Evolutionary conservation across 2,797 vertebrate species (phyloP).

Genomic region (Sebastes nivosus): DNA sequence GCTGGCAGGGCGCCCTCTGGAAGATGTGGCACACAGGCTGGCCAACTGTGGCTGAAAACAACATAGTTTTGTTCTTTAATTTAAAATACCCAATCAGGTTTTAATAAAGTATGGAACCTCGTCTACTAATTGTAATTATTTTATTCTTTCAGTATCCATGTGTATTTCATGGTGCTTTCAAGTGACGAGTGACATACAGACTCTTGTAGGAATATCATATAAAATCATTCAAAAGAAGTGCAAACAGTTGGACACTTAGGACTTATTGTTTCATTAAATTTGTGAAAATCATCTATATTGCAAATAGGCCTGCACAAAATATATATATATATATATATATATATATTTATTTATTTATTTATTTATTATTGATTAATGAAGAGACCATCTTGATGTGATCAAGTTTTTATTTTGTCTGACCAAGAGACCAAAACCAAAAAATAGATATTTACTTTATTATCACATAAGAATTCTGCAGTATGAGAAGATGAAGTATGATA

Average conservation of each 20-base stretch:
- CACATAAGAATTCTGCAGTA: not conserved
- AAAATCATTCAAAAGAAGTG: not conserved
- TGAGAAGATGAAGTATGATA: too few relatives aligned
- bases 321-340: too few relatives aligned
- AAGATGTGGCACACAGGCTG: conserved; percentile 76
- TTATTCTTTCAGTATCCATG: conserved; percentile 6
- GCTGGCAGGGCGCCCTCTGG: conserved; percentile 64
- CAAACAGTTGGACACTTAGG: not conserved
- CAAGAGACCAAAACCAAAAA: not conserved
- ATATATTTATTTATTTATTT: too few relatives aligned
- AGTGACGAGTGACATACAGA: not conserved
- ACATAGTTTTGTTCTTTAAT: not conserved
- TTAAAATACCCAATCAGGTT: not conserved
- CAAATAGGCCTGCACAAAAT: not conserved
- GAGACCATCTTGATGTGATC: not conserved
- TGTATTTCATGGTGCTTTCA: not conserved
- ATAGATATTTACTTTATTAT: not conserved
- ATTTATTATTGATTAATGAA: not conserved
- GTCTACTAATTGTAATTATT: conserved; percentile 16
- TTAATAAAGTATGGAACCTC: not conserved
- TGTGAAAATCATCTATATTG: not conserved
- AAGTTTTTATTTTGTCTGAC: not conserved
- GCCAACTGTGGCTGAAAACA: conserved; percentile 79
- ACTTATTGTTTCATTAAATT: not conserved
- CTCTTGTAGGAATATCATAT: not conserved